phyloP scores from a whole-genome alignment of 1,140 invertebrate species.

The Mylabris phalerata region DNA sequence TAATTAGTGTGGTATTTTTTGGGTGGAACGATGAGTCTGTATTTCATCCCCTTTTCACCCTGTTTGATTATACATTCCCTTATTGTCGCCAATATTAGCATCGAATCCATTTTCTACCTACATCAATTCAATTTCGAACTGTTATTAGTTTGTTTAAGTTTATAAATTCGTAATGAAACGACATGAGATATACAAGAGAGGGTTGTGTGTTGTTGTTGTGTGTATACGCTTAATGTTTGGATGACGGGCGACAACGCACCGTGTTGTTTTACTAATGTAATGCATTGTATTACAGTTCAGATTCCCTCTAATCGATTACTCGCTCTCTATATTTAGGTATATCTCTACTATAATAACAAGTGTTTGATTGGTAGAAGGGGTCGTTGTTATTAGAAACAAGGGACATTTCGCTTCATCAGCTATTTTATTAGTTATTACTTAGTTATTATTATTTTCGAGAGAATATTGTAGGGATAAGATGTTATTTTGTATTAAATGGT shows the following conservation, averaged over 20 bases:
- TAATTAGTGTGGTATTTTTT: conserved; percentile 7
- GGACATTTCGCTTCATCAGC: conserved; percentile 33
- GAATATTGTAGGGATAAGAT: conserved; percentile 23
- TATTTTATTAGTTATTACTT: conserved; percentile 31
- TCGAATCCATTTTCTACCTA: conserved; percentile 13
- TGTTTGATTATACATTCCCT: no score
- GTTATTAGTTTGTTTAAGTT: conserved; percentile 25
- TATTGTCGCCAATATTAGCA: conserved; percentile 5
- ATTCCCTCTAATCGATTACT: conserved; percentile 23
- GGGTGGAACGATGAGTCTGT: neutral
- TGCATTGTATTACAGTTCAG: conserved; percentile 19
- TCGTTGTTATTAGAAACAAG: conserved; percentile 28
- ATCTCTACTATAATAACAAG: conserved; percentile 21
- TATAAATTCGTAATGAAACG: conserved; percentile 16
- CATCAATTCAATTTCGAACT: conserved; percentile 22
- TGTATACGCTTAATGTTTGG: neutral
- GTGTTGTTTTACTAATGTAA: conserved; percentile 2
- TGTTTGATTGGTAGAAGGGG: conserved; percentile 16
- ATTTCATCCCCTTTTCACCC: no score
- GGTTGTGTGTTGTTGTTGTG: conserved; percentile 5
- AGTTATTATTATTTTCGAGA: neutral
- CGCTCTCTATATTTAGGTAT: no score
- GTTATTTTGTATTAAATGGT: conserved; percentile 11
- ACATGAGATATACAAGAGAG: conserved; percentile 7
- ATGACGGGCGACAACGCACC: conserved; percentile 8